These are phyloP conservation scores for Geococcyx californianus DNA, from an alignment of 2,113 vertebrate genomes.

Conservation along the genomic window DNA sequence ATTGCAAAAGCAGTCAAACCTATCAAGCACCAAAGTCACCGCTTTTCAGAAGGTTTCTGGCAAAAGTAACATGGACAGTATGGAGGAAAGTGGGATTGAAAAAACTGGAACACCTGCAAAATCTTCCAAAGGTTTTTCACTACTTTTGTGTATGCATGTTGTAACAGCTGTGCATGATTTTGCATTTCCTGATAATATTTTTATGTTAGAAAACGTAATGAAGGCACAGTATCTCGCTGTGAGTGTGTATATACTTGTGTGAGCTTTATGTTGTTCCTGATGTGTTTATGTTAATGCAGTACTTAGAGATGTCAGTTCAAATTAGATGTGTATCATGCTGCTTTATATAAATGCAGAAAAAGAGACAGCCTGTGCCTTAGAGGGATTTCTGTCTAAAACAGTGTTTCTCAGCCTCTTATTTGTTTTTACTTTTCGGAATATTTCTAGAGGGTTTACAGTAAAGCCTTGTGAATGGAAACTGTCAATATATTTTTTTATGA, in stretches of 20 bases:
- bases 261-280: not conserved
- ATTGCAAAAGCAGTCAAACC: not conserved
- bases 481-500: not conserved
- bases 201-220: not conserved
- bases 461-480: not conserved
- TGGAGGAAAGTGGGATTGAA: conserved; percentile 74
- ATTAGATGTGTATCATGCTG: not conserved
- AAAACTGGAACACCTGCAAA: conserved; percentile 72
- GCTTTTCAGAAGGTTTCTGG: conserved; percentile 33
- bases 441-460: not conserved
- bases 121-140: conserved; percentile 66
- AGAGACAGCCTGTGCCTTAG: not conserved
- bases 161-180: not conserved
- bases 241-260: not conserved
- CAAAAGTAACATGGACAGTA: conserved; percentile 71
- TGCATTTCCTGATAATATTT: not conserved
- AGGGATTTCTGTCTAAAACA: not conserved
- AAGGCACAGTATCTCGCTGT: not conserved
- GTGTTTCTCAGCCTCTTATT: not conserved
- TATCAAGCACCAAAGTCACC: not conserved
- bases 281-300: not conserved
- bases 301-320: not conserved
- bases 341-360: not conserved
- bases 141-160: not conserved
- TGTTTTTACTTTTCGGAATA: not conserved